A percentile compares a stretch with the other conserved stretches of the same genome.
These are phyloP conservation scores for Mormyrus iriodes DNA, from an alignment of 2,113 vertebrate genomes.

Conservation along the genomic window DNA sequence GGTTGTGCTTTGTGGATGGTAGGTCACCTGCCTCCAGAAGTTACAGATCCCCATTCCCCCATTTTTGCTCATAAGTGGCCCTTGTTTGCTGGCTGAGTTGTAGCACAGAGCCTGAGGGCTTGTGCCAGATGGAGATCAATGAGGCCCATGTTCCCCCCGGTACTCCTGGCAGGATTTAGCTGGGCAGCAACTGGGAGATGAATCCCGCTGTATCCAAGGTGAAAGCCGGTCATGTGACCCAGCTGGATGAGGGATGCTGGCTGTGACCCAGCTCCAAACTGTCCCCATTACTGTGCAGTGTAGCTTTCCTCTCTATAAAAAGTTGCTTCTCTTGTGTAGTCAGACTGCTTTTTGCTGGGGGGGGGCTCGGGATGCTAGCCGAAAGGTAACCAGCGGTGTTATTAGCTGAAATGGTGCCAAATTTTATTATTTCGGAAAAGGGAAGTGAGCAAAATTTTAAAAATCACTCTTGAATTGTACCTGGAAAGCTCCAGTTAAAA, in stretches of 20 bases:
- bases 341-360: not conserved
- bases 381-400: not conserved
- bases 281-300: not conserved
- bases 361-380: not conserved
- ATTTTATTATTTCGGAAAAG: not conserved
- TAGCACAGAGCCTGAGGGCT: not conserved
- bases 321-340: not conserved
- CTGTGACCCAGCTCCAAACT: not conserved
- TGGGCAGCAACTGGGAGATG: not conserved
- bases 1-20: not conserved
- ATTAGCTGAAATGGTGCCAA: not conserved
- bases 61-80: not conserved
- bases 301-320: not conserved
- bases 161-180: not conserved
- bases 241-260: not conserved
- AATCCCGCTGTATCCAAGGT: not conserved
- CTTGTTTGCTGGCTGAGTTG: not conserved
- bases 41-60: not conserved
- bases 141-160: not conserved
- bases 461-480: not conserved
- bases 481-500: not conserved
- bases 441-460: not conserved
- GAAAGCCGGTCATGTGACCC: not conserved
- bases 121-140: not conserved
- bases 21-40: not conserved